Percentiles rank a stretch among this genome's conserved stretches.
phyloP scores from a whole-genome alignment of 2,113 vertebrate species.

The Alethe diademata region DNA sequence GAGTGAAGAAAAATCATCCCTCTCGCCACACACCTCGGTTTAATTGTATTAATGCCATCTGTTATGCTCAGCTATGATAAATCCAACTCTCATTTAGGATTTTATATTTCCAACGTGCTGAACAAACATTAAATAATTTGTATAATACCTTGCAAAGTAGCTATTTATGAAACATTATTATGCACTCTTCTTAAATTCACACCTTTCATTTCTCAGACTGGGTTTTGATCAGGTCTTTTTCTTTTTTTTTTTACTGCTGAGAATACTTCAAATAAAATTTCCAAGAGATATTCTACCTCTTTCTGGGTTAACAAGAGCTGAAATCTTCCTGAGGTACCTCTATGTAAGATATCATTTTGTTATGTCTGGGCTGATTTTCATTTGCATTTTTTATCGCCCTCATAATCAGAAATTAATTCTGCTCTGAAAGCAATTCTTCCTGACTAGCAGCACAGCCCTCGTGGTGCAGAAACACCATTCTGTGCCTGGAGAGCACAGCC shows the following conservation, averaged over 20 bases:
- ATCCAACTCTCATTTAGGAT: not conserved
- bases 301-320: slow-evolving; percentile 2
- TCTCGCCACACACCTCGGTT: not conserved
- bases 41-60: slow-evolving; percentile 19
- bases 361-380: not conserved
- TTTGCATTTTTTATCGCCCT: slow-evolving; percentile 27
- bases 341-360: not conserved
- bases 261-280: not conserved
- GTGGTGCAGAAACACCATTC: not conserved
- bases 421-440: not conserved
- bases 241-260: not conserved
- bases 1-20: not conserved
- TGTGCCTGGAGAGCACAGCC: not conserved
- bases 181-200: not conserved
- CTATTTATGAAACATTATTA: not conserved
- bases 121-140: slow-evolving; percentile 6
- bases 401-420: slow-evolving; percentile 24
- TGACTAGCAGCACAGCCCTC: not conserved
- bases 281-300: not conserved
- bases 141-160: not conserved
- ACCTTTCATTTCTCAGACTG: not conserved
- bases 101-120: not conserved
- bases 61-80: not conserved
- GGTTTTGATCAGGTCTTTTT: not conserved
- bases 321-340: not conserved